These are phyloP conservation scores for Todiramphus chloris DNA, from an alignment of 2,113 vertebrate species.

Conservation along the genomic window DNA sequence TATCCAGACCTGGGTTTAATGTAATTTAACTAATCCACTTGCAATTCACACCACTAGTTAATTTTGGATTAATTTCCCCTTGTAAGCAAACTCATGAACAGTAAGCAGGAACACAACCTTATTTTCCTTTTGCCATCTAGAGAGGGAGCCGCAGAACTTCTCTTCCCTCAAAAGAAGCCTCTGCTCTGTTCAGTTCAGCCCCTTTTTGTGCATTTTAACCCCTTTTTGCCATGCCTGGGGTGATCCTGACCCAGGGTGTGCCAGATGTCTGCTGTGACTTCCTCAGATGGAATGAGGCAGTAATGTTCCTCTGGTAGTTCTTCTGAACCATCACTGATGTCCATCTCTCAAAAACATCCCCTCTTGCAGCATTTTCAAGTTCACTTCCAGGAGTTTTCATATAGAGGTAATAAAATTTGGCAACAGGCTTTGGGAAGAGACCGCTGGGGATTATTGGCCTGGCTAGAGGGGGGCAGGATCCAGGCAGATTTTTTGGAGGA, in stretches of 20 bases:
- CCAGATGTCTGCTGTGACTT: not conserved
- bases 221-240: not conserved
- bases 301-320: not conserved
- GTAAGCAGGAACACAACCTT: not conserved
- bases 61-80: slow-evolving; percentile 50
- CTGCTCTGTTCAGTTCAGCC: not conserved
- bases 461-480: not conserved
- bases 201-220: not conserved
- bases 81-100: not conserved
- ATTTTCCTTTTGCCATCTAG: slow-evolving; percentile 8
- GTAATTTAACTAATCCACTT: slow-evolving; percentile 61
- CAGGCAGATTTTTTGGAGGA: not conserved
- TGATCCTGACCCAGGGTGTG: not conserved
- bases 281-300: not conserved
- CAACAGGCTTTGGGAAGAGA: not conserved
- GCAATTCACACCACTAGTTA: slow-evolving; percentile 62
- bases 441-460: not conserved
- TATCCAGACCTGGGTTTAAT: slow-evolving; percentile 44
- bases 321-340: not conserved
- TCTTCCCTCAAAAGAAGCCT: not conserved
- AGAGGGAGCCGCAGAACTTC: not conserved
- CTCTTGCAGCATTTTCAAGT: not conserved
- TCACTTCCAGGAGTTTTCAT: not conserved
- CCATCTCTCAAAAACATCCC: not conserved
- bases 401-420: not conserved